phyloP scores from a whole-genome alignment of 30 jellyfish, hydroid and myxozoan species.

The Cassiopea xamachana region DNA sequence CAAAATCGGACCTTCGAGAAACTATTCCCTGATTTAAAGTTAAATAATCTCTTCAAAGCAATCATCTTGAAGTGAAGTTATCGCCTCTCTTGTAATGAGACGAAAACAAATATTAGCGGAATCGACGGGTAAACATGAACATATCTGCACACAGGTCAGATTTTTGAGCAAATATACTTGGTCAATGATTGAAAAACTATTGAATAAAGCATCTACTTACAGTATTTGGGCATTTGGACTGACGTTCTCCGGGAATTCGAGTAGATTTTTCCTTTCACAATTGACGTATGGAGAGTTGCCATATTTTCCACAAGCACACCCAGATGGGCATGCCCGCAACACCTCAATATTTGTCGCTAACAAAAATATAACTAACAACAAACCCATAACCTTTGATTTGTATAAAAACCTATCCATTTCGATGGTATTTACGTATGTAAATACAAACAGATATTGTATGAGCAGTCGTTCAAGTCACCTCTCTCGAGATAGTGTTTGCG shows the following conservation, averaged over 20 bases:
- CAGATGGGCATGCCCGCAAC: conserved; percentile 55
- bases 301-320: conserved; percentile 24
- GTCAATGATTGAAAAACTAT: not conserved
- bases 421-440: not conserved
- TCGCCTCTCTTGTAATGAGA: not conserved
- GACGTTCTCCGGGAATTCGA: conserved; percentile 41
- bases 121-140: not conserved
- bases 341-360: not conserved
- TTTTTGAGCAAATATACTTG: not conserved
- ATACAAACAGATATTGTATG: not conserved
- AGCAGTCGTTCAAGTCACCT: not conserved
- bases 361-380: conserved; percentile 11
- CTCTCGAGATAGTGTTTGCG: conserved; percentile 9
- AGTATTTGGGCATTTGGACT: conserved; percentile 38
- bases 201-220: conserved; percentile 16
- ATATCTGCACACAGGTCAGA: not conserved
- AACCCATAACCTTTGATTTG: not conserved
- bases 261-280: conserved; percentile 45
- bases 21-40: not conserved
- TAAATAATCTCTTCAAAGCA: not conserved
- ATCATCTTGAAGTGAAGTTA: not conserved
- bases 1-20: not conserved
- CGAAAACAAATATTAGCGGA: conserved; percentile 4
- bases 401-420: not conserved
- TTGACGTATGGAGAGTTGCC: conserved; percentile 8